A percentile compares a stretch with the other conserved stretches of the same genome.
Conservation (phyloP, 2,113 vertebrate genomes). For the Ceyx melanurus region DNA sequence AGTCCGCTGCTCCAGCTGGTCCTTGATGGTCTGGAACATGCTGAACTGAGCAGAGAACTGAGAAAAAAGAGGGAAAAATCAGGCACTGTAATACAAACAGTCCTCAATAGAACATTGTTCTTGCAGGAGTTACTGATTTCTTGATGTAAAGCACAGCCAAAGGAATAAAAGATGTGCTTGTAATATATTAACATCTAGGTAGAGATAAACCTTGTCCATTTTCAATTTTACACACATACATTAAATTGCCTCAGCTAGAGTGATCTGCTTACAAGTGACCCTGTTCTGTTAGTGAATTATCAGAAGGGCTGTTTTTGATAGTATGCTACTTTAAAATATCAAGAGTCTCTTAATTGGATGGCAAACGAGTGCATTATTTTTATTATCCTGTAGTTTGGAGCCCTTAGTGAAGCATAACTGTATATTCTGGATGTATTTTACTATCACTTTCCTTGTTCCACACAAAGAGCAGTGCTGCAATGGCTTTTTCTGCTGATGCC, state of each 20-base stretch:
- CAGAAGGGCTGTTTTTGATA: background rate
- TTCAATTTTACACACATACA: background rate
- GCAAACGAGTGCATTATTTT: background rate
- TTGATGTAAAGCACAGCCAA: background rate
- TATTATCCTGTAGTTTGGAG: slow-evolving; percentile 1
- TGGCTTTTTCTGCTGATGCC: background rate
- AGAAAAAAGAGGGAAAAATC: background rate
- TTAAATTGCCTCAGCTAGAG: background rate
- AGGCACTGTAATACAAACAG: background rate
- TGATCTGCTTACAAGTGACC: background rate
- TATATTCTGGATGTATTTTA: background rate
- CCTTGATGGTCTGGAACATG: slow-evolving; percentile 82
- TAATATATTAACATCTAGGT: background rate
- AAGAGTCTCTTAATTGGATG: background rate
- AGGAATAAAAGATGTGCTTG: background rate
- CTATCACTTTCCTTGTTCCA: background rate
- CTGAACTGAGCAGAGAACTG: slow-evolving; percentile 78
- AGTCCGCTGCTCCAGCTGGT: slow-evolving; percentile 80
- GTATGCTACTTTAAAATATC: background rate
- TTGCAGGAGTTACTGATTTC: background rate
- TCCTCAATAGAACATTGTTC: background rate
- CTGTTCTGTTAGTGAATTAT: background rate
- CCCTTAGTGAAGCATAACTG: background rate
- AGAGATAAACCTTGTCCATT: background rate
- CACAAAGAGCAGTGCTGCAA: background rate